A percentile compares a stretch with the other conserved stretches of the same genome.
These are phyloP conservation scores for Nemapogon koenigi DNA, from an alignment of 2,888 invertebrate genomes.

Conservation along the genomic window DNA sequence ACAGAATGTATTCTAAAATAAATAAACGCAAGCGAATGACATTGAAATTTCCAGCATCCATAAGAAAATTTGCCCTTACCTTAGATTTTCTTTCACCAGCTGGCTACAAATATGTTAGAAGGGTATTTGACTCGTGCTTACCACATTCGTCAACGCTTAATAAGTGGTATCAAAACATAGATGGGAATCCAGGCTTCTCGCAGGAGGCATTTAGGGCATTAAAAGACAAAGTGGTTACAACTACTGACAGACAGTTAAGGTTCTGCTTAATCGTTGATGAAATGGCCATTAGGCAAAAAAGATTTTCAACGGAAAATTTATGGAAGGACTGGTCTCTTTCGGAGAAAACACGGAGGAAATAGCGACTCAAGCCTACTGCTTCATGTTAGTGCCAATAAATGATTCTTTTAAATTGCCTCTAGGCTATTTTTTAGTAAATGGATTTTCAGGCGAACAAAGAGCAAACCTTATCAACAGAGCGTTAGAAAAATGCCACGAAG, in stretches of 20 bases:
- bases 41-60: not conserved
- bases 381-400: not conserved
- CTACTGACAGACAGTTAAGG: not conserved
- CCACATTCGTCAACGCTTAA: not conserved
- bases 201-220: not conserved
- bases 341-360: not conserved
- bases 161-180: not conserved
- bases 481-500: not conserved
- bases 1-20: not conserved
- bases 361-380: not conserved
- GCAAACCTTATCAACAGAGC: not conserved
- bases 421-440: not conserved
- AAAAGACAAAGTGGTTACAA: not conserved
- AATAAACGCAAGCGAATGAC: not conserved
- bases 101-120: not conserved
- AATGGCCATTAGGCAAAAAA: not conserved
- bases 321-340: not conserved
- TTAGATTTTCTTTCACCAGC: not conserved
- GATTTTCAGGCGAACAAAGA: not conserved
- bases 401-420: no score
- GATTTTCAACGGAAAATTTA: not conserved
- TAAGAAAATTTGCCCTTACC: not conserved
- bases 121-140: not conserved
- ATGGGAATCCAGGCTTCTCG: not conserved
- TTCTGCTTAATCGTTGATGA: not conserved